These are phyloP conservation scores for Pardalotus punctatus DNA, from an alignment of 2,113 vertebrate species.

Conservation along the genomic window DNA sequence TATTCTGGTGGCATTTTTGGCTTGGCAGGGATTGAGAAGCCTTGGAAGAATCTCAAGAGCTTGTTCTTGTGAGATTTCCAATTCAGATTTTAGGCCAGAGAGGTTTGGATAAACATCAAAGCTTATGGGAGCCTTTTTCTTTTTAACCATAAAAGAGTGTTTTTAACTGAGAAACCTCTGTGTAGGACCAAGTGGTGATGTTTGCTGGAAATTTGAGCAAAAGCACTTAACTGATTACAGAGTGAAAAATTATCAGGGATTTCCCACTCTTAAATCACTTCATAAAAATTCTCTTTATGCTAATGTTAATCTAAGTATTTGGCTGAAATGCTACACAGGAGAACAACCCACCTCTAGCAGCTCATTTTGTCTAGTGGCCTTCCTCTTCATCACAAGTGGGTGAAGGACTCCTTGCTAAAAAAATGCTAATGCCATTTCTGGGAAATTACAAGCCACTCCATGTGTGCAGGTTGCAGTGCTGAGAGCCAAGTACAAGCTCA, in stretches of 20 bases:
- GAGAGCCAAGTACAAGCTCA: not conserved
- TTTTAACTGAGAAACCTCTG: constrained; percentile 25
- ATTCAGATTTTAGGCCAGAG: constrained; percentile 39
- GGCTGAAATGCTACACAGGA: not conserved
- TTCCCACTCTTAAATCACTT: constrained; percentile 36
- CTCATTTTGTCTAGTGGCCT: not conserved
- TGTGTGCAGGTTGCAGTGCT: not conserved
- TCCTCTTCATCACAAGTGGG: not conserved
- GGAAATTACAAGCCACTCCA: not conserved
- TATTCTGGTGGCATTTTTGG: constrained; percentile 60
- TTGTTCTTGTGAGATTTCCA: constrained; percentile 57
- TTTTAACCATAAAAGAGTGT: constrained; percentile 11
- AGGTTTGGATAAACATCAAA: constrained; percentile 60
- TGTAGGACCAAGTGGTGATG: constrained; percentile 9
- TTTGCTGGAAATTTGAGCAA: constrained; percentile 35
- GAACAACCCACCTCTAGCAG: not conserved
- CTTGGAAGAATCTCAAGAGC: constrained; percentile 46
- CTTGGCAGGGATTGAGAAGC: constrained; percentile 24
- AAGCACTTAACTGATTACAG: constrained; percentile 22
- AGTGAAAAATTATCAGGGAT: constrained; percentile 20
- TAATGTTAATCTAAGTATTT: not conserved
- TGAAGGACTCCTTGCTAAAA: not conserved
- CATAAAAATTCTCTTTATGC: not conserved
- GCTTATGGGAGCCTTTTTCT: not conserved
- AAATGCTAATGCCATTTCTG: not conserved